A percentile compares a stretch with the other conserved stretches of the same genome.
Evolutionary conservation across 2,113 vertebrate genomes (phyloP).

Genomic region (Megaptera novaeangliae): DNA sequence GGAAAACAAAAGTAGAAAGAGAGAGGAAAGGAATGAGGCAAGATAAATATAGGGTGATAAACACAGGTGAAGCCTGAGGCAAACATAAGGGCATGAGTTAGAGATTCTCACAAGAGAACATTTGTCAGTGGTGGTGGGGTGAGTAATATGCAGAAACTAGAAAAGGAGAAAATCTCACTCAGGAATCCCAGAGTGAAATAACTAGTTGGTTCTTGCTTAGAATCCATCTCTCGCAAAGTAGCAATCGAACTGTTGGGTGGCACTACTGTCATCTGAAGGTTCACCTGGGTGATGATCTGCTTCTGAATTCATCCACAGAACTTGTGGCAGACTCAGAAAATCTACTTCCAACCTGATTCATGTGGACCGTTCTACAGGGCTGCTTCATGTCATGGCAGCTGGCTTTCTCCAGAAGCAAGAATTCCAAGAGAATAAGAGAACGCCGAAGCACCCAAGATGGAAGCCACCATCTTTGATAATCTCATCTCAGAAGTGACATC

Average conservation of each 20-base stretch:
- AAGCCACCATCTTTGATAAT: background rate
- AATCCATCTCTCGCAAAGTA: background rate
- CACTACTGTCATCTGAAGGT: background rate
- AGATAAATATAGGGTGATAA: background rate
- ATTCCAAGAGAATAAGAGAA: background rate
- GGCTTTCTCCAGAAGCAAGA: background rate
- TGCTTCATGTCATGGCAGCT: background rate
- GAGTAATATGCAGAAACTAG: background rate
- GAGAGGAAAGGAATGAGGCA: background rate
- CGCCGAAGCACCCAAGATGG: accelerated
- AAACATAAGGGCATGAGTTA: background rate
- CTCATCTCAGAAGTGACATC: background rate
- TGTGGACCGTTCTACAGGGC: background rate
- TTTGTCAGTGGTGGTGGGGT: background rate
- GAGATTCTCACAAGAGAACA: background rate
- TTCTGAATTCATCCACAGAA: background rate
- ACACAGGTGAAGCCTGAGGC: background rate
- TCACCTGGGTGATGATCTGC: background rate
- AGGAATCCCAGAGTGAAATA: background rate
- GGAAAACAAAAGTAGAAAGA: background rate
- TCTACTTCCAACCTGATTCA: background rate
- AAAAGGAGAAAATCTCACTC: background rate
- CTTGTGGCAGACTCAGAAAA: background rate
- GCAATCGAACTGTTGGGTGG: too few relatives aligned
- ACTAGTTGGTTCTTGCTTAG: background rate